A percentile compares a stretch with the other conserved stretches of the same genome.
phyloP scores from a whole-genome alignment of 2,113 vertebrate species.

The Platichthys stellatus region DNA sequence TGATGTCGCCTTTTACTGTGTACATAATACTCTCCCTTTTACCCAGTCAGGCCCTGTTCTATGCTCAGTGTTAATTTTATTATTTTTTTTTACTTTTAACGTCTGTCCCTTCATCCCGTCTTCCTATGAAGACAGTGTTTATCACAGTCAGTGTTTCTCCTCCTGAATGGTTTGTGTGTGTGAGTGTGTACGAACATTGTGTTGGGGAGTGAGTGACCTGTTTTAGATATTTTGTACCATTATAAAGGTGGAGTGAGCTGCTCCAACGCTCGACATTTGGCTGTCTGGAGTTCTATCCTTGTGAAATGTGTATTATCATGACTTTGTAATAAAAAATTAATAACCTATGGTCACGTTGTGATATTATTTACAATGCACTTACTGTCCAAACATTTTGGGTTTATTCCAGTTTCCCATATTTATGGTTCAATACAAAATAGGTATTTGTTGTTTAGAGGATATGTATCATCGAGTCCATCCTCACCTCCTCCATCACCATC shows the following conservation, averaged over 20 bases:
- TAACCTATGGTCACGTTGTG: background rate
- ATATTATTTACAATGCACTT: background rate
- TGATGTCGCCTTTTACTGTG: slow-evolving; percentile 41
- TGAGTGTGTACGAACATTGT: slow-evolving; percentile 35
- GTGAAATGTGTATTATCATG: slow-evolving; percentile 78
- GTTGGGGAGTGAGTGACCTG: slow-evolving; percentile 39
- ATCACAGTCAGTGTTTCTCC: background rate
- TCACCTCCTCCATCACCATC: too few relatives aligned
- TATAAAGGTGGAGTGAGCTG: slow-evolving; percentile 34
- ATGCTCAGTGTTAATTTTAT: slow-evolving; percentile 52
- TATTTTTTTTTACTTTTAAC: slow-evolving; percentile 60
- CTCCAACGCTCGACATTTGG: slow-evolving; percentile 15
- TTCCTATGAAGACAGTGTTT: slow-evolving; percentile 30
- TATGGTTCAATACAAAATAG: too few relatives aligned
- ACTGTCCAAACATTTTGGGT: too few relatives aligned
- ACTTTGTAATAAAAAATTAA: slow-evolving; percentile 74
- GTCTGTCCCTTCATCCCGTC: slow-evolving; percentile 10
- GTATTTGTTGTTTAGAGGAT: too few relatives aligned
- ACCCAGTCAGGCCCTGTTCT: background rate
- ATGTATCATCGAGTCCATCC: too few relatives aligned
- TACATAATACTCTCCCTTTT: slow-evolving; percentile 22
- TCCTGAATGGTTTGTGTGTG: slow-evolving; percentile 43
- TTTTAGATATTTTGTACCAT: slow-evolving; percentile 71
- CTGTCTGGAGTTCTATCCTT: slow-evolving; percentile 71
- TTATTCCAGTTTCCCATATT: too few relatives aligned